phyloP scores from a whole-genome alignment of 2,888 invertebrate genomes.

The Ametastegia equiseti region DNA sequence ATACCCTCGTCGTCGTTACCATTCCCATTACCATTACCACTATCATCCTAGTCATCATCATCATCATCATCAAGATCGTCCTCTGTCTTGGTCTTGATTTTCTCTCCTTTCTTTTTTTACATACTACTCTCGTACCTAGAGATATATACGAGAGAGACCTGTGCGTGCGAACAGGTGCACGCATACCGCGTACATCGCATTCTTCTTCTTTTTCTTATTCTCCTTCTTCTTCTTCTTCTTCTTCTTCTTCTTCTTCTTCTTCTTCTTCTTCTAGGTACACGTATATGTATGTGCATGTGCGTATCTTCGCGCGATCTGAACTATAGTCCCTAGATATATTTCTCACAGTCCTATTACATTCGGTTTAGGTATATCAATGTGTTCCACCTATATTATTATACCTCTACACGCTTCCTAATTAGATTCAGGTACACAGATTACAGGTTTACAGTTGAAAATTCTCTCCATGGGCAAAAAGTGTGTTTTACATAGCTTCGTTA shows the following conservation, averaged over 20 bases:
- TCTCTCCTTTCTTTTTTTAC: neutral
- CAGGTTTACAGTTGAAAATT: neutral
- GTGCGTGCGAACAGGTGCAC: constrained; percentile 38
- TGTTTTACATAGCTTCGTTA: no score
- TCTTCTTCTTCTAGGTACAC: no score
- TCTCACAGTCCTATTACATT: constrained; percentile 23
- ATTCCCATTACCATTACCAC: constrained; percentile 23
- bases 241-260: no score
- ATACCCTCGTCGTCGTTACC: neutral
- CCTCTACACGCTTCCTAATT: neutral
- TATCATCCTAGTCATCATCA: constrained; percentile 54
- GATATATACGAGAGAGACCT: neutral
- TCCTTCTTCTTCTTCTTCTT: no score
- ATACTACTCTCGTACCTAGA: neutral
- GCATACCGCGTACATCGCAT: neutral
- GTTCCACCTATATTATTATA: neutral
- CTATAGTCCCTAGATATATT: neutral
- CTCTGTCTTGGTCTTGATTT: constrained; percentile 1
- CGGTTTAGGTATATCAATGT: no score
- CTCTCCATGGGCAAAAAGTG: neutral
- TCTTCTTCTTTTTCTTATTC: no score
- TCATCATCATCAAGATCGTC: constrained; percentile 61
- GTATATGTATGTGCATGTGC: neutral
- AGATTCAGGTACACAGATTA: neutral
- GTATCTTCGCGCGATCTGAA: neutral